phyloP scores from a whole-genome alignment of 37 sponge, comb jelly and placozoan genomes.

The Ephydatia muelleri region DNA sequence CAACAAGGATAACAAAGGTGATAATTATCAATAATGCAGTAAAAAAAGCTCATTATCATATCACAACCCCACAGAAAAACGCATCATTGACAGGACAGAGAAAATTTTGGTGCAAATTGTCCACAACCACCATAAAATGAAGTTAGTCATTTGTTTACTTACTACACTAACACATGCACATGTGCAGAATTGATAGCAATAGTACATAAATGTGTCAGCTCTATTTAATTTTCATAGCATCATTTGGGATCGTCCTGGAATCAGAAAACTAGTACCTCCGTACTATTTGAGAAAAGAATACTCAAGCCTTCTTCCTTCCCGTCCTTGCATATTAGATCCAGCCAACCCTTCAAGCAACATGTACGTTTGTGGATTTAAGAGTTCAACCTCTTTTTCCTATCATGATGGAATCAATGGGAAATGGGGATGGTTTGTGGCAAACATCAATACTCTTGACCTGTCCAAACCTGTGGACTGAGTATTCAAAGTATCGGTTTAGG shows the following conservation, averaged over 20 bases:
- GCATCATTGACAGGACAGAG: not conserved
- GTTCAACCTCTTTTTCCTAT: too few species aligned
- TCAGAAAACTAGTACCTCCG: too few species aligned
- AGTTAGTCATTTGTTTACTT: not conserved
- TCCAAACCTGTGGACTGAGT: too few species aligned
- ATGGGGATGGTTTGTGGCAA: too few species aligned
- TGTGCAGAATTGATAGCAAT: not conserved
- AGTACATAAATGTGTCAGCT: not conserved
- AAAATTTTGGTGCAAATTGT: not conserved
- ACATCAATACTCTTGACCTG: too few species aligned
- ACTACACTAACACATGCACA: too few species aligned
- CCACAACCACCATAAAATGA: not conserved
- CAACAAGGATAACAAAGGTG: not conserved
- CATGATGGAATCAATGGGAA: too few species aligned
- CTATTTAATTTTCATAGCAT: too few species aligned
- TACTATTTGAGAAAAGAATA: too few species aligned
- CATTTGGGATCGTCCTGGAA: too few species aligned
- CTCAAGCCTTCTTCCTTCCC: not conserved
- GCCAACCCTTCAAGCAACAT: not conserved
- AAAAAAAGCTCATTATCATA: not conserved
- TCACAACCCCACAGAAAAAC: not conserved
- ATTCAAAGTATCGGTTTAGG: too few species aligned
- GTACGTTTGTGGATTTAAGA: not conserved
- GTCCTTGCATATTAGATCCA: not conserved
- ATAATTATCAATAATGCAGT: not conserved